Percentiles rank a stretch among this genome's conserved stretches.
Evolutionary conservation across 2,113 vertebrate genomes (phyloP).

Genomic region (Corythornis cristatus): DNA sequence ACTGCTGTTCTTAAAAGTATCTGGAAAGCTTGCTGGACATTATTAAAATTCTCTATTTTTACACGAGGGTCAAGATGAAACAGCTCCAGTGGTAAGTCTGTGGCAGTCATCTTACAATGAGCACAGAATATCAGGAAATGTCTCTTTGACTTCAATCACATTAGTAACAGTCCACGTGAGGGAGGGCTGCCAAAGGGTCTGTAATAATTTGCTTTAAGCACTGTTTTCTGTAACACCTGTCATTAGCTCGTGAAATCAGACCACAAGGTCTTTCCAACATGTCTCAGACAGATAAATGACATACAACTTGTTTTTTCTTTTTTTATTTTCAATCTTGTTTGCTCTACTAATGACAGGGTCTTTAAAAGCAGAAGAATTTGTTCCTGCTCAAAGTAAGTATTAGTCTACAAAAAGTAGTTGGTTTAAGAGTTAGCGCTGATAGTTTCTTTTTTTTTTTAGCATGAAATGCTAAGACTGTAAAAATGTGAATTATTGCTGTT

Average conservation of each 20-base stretch:
- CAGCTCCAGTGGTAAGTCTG: not conserved
- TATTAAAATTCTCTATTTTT: conserved; percentile 52
- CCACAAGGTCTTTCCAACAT: not conserved
- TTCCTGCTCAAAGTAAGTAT: not conserved
- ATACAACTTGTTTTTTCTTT: not conserved
- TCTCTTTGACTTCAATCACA: conserved; percentile 45
- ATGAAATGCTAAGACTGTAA: not conserved
- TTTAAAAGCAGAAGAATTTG: not conserved
- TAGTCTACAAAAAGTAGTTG: not conserved
- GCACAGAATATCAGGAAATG: not conserved
- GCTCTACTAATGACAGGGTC: not conserved
- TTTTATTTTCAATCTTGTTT: not conserved
- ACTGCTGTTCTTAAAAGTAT: conserved; percentile 5
- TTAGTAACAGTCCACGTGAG: conserved; percentile 27
- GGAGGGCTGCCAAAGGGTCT: conserved; percentile 1
- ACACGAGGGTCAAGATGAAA: conserved; percentile 6
- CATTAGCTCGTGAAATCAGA: not conserved
- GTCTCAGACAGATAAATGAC: not conserved
- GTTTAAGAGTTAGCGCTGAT: not conserved
- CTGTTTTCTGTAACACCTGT: conserved; percentile 34
- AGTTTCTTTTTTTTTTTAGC: not conserved
- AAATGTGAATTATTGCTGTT: not conserved
- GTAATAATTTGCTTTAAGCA: not conserved
- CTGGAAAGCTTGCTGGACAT: conserved; percentile 21
- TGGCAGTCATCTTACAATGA: not conserved